Conservation (phyloP, 2,797 vertebrate genomes). For the Hyperoplus immaculatus region DNA sequence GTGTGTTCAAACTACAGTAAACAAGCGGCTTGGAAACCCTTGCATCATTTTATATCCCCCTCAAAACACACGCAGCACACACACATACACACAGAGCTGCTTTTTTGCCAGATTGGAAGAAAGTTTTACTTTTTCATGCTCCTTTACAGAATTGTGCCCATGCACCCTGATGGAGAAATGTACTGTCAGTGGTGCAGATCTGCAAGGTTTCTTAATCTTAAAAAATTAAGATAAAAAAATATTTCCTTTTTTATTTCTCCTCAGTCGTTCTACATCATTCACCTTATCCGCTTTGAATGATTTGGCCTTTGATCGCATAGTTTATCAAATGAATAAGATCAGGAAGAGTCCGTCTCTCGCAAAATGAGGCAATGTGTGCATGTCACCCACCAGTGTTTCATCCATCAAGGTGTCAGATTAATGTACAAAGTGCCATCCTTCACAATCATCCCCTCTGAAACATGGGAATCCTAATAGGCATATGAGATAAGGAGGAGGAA, state of each 20-base stretch:
- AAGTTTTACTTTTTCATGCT: conserved; percentile 65
- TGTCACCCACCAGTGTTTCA: conserved; percentile 67
- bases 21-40: conserved; percentile 66
- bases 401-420: conserved; percentile 77
- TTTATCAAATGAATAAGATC: conserved; percentile 65
- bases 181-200: conserved; percentile 55
- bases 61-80: conserved; percentile 22
- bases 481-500: conserved; percentile 61
- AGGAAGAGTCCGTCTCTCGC: conserved; percentile 52
- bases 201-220: conserved; percentile 59
- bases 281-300: conserved; percentile 51
- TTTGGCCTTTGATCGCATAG: conserved; percentile 63
- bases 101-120: conserved; percentile 13
- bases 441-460: conserved; percentile 54
- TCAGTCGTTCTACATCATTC: conserved; percentile 37
- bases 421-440: conserved; percentile 69
- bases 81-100: not conserved
- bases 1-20: conserved; percentile 46
- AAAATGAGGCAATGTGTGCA: conserved; percentile 52
- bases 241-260: conserved; percentile 46
- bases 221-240: conserved; percentile 34
- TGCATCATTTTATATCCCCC: conserved; percentile 55
- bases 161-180: conserved; percentile 47
- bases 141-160: conserved; percentile 59
- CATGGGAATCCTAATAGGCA: conserved; percentile 64